A percentile compares a stretch with the other conserved stretches of the same genome.
phyloP scores from a whole-genome alignment of 1,140 invertebrate genomes.

The Bradynema listronoti region DNA sequence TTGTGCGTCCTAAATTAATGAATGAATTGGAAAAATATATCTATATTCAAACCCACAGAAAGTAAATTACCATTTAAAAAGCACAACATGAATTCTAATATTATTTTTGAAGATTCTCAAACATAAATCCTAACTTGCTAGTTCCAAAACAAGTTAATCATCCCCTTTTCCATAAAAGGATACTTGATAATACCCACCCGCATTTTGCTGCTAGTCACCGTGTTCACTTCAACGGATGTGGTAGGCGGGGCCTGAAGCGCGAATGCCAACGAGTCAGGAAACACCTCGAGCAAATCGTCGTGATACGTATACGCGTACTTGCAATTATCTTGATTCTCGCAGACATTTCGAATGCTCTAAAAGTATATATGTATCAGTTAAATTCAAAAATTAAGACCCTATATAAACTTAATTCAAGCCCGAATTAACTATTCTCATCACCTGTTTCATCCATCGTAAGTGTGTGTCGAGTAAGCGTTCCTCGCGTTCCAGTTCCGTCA shows the following conservation, averaged over 20 bases:
- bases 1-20: slow-evolving; percentile 11
- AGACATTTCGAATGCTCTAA: slow-evolving; percentile 39
- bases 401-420: too few species aligned
- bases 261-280: slow-evolving; percentile 17
- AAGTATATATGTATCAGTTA: slow-evolving; percentile 5
- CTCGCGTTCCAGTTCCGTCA: slow-evolving; percentile 45
- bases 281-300: slow-evolving; percentile 27
- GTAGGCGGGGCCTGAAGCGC: slow-evolving; percentile 31
- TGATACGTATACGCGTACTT: slow-evolving; percentile 24
- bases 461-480: slow-evolving; percentile 47
- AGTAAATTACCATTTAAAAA: too few species aligned
- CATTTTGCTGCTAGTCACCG: slow-evolving; percentile 3
- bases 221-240: slow-evolving; percentile 24
- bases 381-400: too few species aligned
- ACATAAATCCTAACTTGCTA: too few species aligned
- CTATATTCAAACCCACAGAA: too few species aligned
- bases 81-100: too few species aligned
- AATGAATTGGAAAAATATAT: too few species aligned
- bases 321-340: slow-evolving; percentile 36
- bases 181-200: too few species aligned
- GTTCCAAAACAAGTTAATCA: too few species aligned
- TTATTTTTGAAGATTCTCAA: too few species aligned
- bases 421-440: too few species aligned
- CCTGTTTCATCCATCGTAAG: slow-evolving; percentile 47
- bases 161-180: too few species aligned